Evolutionary conservation across 2,888 invertebrate genomes (phyloP).

Genomic region (Caenorhabditis angaria): DNA sequence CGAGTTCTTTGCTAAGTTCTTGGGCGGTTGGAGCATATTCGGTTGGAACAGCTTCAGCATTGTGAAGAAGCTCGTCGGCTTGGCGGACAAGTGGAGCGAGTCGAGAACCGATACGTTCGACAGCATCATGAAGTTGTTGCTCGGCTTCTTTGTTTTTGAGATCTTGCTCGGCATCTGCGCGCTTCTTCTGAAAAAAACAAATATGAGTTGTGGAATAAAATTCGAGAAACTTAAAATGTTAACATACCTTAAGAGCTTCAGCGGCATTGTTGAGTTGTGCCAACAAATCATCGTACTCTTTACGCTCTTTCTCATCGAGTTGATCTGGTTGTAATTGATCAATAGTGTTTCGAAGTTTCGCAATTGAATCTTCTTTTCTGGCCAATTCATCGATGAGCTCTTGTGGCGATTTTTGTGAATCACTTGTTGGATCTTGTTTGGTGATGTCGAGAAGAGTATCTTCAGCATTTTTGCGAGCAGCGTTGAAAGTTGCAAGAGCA

Average conservation of each 20-base stretch:
- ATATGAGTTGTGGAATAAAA: background rate
- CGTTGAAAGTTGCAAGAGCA: constrained; percentile 50
- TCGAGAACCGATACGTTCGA: constrained; percentile 29
- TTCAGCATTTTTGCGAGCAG: constrained; percentile 50
- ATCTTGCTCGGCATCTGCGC: constrained; percentile 41
- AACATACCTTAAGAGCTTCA: constrained; percentile 39
- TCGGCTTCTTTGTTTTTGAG: constrained; percentile 43
- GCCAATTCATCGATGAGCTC: constrained; percentile 28
- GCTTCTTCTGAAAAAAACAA: constrained; percentile 33
- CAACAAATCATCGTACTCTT: constrained; percentile 42
- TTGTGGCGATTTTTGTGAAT: constrained; percentile 16
- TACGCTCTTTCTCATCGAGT: constrained; percentile 40
- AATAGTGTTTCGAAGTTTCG: constrained; percentile 30
- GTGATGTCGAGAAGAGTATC: constrained; percentile 21
- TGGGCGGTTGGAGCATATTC: constrained; percentile 40
- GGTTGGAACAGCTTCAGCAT: constrained; percentile 49
- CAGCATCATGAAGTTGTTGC: constrained; percentile 42
- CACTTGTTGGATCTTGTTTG: background rate
- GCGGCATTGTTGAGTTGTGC: constrained; percentile 44
- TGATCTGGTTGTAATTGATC: constrained; percentile 26
- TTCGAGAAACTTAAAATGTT: background rate
- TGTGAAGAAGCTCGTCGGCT: constrained; percentile 33
- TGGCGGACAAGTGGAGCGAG: constrained; percentile 43
- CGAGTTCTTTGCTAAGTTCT: constrained; percentile 36
- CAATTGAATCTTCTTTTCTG: constrained; percentile 28